These are phyloP conservation scores for Sebastes hubbsi DNA, from an alignment of 2,797 vertebrate species.

Conservation along the genomic window DNA sequence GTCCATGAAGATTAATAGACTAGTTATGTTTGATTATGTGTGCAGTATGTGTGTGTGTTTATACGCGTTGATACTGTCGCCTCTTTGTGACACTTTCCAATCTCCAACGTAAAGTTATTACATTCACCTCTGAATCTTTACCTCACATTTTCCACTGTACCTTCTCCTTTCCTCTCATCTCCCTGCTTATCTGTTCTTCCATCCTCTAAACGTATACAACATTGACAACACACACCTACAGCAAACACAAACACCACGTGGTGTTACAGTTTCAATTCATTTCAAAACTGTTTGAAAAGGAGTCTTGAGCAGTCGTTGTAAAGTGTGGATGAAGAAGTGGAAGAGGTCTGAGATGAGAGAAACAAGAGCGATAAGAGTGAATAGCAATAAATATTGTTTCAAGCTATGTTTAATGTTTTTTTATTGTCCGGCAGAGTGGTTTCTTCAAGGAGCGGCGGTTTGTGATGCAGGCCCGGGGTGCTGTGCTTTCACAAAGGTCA, in stretches of 20 bases:
- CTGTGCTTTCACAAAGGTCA: conserved; percentile 80
- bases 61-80: neutral
- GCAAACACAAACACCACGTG: neutral
- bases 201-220: neutral
- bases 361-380: conserved; percentile 1
- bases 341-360: conserved; percentile 7
- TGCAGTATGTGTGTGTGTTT: neutral
- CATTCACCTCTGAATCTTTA: neutral
- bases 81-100: neutral
- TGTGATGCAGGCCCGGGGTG: conserved; percentile 73
- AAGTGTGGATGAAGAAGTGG: neutral
- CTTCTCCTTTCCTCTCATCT: neutral
- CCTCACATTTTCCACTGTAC: neutral
- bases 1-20: neutral
- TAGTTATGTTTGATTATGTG: neutral
- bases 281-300: neutral
- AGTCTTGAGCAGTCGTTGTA: neutral
- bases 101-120: neutral
- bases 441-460: conserved; percentile 62
- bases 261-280: neutral
- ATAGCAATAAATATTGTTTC: conserved; percentile 38
- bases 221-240: neutral
- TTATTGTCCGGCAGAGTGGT: conserved; percentile 53
- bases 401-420: conserved; percentile 36
- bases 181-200: neutral